Conservation (phyloP, 2,888 invertebrate genomes). For the Merodon equestris region DNA sequence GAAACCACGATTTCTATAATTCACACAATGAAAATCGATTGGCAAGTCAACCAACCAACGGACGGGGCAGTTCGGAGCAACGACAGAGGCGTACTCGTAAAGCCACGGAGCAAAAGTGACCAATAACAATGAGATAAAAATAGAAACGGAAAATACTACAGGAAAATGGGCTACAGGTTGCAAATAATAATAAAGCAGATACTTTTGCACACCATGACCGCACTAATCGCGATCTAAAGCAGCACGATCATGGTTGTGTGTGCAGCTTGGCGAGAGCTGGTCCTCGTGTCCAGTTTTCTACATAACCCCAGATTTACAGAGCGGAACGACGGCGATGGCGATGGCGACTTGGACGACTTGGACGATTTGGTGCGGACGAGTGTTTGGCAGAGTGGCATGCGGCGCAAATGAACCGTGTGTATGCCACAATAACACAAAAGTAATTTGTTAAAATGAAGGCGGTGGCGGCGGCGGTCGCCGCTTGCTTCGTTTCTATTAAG, state of each 20-base stretch:
- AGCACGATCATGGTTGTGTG: constrained; percentile 51
- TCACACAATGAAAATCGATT: constrained; percentile 61
- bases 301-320: constrained; percentile 62
- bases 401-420: constrained; percentile 65
- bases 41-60: no score
- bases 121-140: constrained; percentile 62
- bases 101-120: not conserved
- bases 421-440: constrained; percentile 65
- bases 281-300: constrained; percentile 53
- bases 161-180: constrained; percentile 45
- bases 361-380: no score
- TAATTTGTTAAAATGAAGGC: constrained; percentile 69
- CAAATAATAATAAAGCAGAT: constrained; percentile 59
- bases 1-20: constrained; percentile 59
- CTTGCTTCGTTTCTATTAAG: constrained; percentile 39
- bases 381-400: constrained; percentile 35
- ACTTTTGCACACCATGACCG: constrained; percentile 58
- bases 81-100: constrained; percentile 12
- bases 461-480: constrained; percentile 37
- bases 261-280: constrained; percentile 15
- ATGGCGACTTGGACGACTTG: not conserved
- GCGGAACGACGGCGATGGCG: constrained; percentile 46
- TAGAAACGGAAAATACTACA: constrained; percentile 43
- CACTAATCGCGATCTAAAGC: constrained; percentile 65
- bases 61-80: constrained; percentile 17